These are phyloP conservation scores for Melipona quadrifasciata DNA, from an alignment of 1,140 invertebrate genomes.

Conservation along the genomic window DNA sequence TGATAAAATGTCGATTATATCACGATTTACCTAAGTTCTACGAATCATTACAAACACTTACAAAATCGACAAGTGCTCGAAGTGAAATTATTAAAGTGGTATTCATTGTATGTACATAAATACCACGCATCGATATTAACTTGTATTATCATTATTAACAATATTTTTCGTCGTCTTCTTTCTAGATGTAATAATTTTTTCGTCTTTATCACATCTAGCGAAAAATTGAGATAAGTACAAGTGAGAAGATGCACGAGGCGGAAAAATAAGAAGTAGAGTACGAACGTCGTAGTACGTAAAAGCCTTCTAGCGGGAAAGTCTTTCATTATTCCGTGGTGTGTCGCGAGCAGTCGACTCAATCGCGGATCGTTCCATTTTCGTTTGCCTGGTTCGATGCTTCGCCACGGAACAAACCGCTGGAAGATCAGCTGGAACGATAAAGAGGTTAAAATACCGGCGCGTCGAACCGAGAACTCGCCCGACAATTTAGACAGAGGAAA, in stretches of 20 bases:
- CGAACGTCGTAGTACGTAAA: not conserved
- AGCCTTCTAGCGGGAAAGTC: not conserved
- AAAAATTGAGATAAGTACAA: not conserved
- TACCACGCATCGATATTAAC: conserved; percentile 5
- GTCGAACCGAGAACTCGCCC: conserved; percentile 50
- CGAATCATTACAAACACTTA: not conserved
- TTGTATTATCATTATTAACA: not conserved
- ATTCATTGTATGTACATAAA: not conserved
- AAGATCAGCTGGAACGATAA: conserved; percentile 50
- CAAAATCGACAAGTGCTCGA: not conserved
- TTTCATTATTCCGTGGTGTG: not conserved
- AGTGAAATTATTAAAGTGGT: conserved; percentile 3
- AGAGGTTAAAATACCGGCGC: conserved; percentile 52
- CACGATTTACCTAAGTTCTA: not conserved
- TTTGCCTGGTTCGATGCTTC: too few species aligned
- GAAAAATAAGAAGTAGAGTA: not conserved
- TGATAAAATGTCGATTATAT: not conserved
- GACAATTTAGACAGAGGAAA: conserved; percentile 55
- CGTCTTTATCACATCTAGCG: too few species aligned
- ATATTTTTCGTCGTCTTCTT: not conserved
- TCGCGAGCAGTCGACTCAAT: not conserved
- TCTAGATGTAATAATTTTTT: not conserved
- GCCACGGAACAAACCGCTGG: conserved; percentile 14
- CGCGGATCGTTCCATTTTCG: conserved; percentile 1
- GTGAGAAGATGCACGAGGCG: not conserved